These are phyloP conservation scores for Sebastes elongatus DNA, from an alignment of 2,797 vertebrate genomes.

Conservation along the genomic window DNA sequence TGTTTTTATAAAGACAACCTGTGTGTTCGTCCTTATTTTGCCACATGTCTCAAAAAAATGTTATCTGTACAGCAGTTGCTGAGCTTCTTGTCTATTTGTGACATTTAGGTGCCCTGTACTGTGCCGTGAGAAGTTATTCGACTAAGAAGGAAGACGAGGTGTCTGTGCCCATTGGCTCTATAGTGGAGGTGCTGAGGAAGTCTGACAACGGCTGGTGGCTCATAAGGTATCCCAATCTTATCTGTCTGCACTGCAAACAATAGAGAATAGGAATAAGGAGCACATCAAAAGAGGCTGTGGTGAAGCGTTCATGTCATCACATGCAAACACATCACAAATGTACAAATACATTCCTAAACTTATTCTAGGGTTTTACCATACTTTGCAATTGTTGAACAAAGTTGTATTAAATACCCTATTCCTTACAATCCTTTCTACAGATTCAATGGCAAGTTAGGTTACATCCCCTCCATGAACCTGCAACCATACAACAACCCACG, in stretches of 20 bases:
- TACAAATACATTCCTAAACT: neutral
- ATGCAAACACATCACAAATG: too few relatives aligned
- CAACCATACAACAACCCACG: constrained; percentile 86
- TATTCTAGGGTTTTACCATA: neutral
- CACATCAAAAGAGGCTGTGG: too few relatives aligned
- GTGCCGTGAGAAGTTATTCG: constrained; percentile 77
- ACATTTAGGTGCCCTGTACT: constrained; percentile 81
- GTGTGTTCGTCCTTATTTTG: neutral
- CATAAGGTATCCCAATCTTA: constrained; percentile 76
- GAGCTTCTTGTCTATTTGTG: neutral
- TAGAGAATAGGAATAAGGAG: neutral
- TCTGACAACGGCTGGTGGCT: constrained; percentile 92
- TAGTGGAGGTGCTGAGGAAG: constrained; percentile 85
- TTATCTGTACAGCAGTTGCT: neutral
- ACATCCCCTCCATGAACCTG: constrained; percentile 88
- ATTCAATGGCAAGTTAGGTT: constrained; percentile 81
- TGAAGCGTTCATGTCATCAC: too few relatives aligned
- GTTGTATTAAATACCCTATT: neutral
- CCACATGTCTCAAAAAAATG: too few relatives aligned
- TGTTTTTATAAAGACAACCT: too few relatives aligned
- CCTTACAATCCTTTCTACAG: constrained; percentile 65
- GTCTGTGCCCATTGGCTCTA: constrained; percentile 82
- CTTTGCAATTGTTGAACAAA: neutral
- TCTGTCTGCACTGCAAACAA: neutral
- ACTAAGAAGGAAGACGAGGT: constrained; percentile 85